Percentiles rank a stretch among this genome's conserved stretches.
These are phyloP conservation scores for Bolinopsis microptera DNA, from an alignment of 37 sponge, comb jelly and placozoan genomes.

Conservation along the genomic window DNA sequence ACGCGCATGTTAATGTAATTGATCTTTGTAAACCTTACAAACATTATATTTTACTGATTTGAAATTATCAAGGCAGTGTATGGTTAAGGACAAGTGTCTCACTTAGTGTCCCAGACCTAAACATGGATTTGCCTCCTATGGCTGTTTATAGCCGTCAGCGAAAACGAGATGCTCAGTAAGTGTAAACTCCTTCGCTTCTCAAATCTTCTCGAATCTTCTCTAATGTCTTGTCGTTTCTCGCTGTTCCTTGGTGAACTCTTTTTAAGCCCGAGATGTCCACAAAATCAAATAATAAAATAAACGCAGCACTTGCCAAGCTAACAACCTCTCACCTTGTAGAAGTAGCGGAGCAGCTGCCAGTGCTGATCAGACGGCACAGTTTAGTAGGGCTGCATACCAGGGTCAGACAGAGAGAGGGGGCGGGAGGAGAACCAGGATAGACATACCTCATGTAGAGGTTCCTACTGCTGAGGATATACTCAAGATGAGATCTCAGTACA, in stretches of 20 bases:
- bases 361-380: neutral
- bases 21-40: no score
- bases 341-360: neutral
- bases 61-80: neutral
- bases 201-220: no score
- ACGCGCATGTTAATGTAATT: no score
- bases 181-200: no score
- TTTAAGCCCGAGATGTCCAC: no score
- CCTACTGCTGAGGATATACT: conserved; percentile 60
- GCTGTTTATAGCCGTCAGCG: conserved; percentile 51
- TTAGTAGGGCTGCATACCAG: neutral
- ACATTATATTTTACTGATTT: no score
- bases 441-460: conserved; percentile 49
- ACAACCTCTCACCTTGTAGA: no score
- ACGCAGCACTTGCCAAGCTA: no score
- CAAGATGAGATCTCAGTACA: conserved; percentile 64
- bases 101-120: neutral
- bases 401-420: neutral
- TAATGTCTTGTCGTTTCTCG: no score
- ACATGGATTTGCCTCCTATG: conserved; percentile 32
- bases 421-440: neutral
- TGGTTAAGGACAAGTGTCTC: neutral
- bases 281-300: no score
- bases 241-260: no score
- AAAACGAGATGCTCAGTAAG: conserved; percentile 8